Base-by-base conservation (phyloP, 1,140 invertebrate genomes). In the Pogonomyrmex californicus region DNA sequence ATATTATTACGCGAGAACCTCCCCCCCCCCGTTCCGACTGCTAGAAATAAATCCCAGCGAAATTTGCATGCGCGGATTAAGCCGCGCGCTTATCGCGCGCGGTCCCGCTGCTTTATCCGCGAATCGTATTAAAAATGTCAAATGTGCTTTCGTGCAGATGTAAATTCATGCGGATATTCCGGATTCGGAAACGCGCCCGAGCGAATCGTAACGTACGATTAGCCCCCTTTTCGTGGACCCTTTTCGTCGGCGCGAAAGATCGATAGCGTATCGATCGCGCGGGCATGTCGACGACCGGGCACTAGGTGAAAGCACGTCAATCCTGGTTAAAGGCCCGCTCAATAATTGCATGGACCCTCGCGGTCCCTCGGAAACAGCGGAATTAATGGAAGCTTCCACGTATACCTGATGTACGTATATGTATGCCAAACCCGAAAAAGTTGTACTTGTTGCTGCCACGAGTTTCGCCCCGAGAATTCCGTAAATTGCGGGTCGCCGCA, bases 261-360 rank as follows among this genome's bases (percentile, higher is more conserved):
- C 89, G 87, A 91, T 91, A 86, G 85, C 88, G 83, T 75, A 91
- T 91, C 76, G 89, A 91, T 87, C 87, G 85, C 17, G 36, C 70
- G 60, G 30, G 75, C 60, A 65, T 85, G 89, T 86, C 87, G 87
- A 86, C 79, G 90, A 89, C 90, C 90, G 87, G 87, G 63, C 87
- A 91, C 78, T 90, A 81, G 86, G 86, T 91, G 73, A 91, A 91
- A 91, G 75, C 68, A 86, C 86, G 86, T 86, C 63, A 87, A 60
- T 90, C 79, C 76, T 63, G 63, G 88, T 51, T 77, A 62, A 49
- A 73, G 56, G 75, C 66, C 58, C 58, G 73, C 44, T 49, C 79
- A 41, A 65, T 73, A 41, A 73, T 73, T 49, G 49, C 56, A 51
- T 56, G 51, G 33, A 47, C 14, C 60, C 58, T 47, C 76, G 60